Conservation (phyloP, 2,113 vertebrate species). For the Sebastes fasciatus region DNA sequence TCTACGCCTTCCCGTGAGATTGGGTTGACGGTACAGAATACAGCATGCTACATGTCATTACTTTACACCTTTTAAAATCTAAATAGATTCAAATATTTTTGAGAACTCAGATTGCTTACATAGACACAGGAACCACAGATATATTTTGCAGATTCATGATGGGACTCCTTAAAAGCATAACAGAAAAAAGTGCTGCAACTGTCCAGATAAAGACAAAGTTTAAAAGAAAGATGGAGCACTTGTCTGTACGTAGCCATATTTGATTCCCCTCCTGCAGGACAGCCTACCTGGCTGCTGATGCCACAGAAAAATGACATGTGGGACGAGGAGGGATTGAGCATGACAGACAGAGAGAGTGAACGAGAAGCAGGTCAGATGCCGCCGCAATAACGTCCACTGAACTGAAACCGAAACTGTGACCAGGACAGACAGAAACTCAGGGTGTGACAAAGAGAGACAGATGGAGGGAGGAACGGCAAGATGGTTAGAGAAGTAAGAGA, state of each 20-base stretch:
- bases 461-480: slow-evolving; percentile 16
- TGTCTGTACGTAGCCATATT: not conserved
- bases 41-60: no score
- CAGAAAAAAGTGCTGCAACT: no score
- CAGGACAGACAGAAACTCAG: slow-evolving; percentile 7
- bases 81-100: not conserved
- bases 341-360: slow-evolving; percentile 24
- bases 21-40: no score
- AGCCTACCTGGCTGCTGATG: slow-evolving; percentile 26
- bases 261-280: not conserved
- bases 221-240: not conserved
- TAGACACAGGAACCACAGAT: not conserved
- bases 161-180: no score
- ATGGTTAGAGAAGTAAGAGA: not conserved
- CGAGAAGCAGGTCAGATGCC: slow-evolving; percentile 48
- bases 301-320: not conserved
- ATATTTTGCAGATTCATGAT: not conserved
- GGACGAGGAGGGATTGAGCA: not conserved
- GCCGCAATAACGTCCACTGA: slow-evolving; percentile 12
- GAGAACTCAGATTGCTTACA: not conserved
- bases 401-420: slow-evolving; percentile 4
- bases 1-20: no score
- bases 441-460: slow-evolving; percentile 39
- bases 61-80: not conserved
- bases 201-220: not conserved